Base-by-base conservation (phyloP, 1,140 invertebrate genomes). In the Lethrus apterus region DNA sequence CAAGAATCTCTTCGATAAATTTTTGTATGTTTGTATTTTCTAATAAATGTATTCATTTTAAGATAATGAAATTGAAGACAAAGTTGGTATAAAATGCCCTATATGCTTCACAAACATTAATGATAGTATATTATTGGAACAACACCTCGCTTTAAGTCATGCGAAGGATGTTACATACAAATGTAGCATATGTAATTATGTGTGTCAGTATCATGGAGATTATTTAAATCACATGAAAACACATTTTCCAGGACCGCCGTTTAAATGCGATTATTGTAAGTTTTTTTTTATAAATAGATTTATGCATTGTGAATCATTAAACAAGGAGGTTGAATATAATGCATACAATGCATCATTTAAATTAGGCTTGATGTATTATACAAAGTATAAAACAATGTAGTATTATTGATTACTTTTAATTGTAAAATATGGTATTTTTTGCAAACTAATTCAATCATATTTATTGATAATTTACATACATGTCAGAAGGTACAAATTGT, bases 191-290 rank as follows among this genome's bases (percentile, higher is more conserved):
- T 84, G 81, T 65, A 66, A 71, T 13, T 82, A 79, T 64, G 74
- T 75, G 23, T 78, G 76, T 49, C 74, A 75, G 52, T 81, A 76
- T 69, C 80, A 78, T 56, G 68, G 74, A 19, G 70, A 75, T 48
- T 84, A 79, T 62, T 78, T 78, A 54, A 64, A 68, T 26, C 81
- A 84, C 58, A 77, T 82, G 73, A 78, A 75, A 55, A 66, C 57
- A 14, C 78, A 82, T 62, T 81, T 79, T 62, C 58, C 66, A 13
- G 79, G 79, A 9, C 80, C 80, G 15, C 79, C 79, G 18, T 81
- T 72, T 58, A 67, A 68, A 40, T 84, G 81, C 66, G 77, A 80
- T 52, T 66, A 64, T 40, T 83, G 81, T 73, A 63, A 73, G 52
- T 57, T 21, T 46, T 19, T 8, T 41, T 33, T 33, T 30, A 24